Evolutionary conservation across 2,888 invertebrate genomes (phyloP).

Genomic region (Opisthograptis luteolata): DNA sequence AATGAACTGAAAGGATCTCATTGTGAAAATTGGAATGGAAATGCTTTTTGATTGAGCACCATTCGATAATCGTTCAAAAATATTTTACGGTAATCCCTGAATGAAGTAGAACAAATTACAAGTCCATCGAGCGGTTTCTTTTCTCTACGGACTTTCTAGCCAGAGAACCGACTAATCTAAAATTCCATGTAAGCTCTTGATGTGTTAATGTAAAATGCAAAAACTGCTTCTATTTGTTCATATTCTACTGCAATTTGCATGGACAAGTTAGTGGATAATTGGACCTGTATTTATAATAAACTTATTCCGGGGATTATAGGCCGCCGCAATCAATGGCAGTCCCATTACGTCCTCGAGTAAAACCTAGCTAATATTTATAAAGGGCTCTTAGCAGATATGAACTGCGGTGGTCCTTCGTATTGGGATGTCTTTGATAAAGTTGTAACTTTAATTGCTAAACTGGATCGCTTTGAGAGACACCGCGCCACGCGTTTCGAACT

Average conservation of each 20-base stretch:
- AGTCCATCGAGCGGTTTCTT: neutral
- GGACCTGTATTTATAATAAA: slow-evolving; percentile 68
- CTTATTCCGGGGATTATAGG: slow-evolving; percentile 74
- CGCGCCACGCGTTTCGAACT: slow-evolving; percentile 66
- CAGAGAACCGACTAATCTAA: slow-evolving; percentile 9
- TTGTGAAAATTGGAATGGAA: slow-evolving; percentile 58
- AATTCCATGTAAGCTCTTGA: slow-evolving; percentile 18
- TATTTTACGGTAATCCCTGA: slow-evolving; percentile 19
- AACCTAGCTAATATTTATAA: slow-evolving; percentile 58
- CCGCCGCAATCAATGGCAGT: slow-evolving; percentile 70
- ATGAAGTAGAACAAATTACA: slow-evolving; percentile 14
- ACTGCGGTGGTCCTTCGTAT: slow-evolving; percentile 72
- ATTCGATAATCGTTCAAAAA: slow-evolving; percentile 32
- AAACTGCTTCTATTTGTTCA: slow-evolving; percentile 24
- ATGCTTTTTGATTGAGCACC: slow-evolving; percentile 56
- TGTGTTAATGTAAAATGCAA: slow-evolving; percentile 20
- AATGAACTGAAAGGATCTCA: slow-evolving; percentile 50
- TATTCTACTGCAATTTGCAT: slow-evolving; percentile 23
- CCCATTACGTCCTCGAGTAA: slow-evolving; percentile 65
- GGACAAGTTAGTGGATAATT: slow-evolving; percentile 43
- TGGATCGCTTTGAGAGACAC: slow-evolving; percentile 69
- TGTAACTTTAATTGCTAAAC: slow-evolving; percentile 82
- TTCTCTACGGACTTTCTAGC: neutral
- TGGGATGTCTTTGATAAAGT: slow-evolving; percentile 77
- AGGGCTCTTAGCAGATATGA: slow-evolving; percentile 54